phyloP scores from a whole-genome alignment of 2,797 vertebrate genomes.

The Malurus leucopterus region DNA sequence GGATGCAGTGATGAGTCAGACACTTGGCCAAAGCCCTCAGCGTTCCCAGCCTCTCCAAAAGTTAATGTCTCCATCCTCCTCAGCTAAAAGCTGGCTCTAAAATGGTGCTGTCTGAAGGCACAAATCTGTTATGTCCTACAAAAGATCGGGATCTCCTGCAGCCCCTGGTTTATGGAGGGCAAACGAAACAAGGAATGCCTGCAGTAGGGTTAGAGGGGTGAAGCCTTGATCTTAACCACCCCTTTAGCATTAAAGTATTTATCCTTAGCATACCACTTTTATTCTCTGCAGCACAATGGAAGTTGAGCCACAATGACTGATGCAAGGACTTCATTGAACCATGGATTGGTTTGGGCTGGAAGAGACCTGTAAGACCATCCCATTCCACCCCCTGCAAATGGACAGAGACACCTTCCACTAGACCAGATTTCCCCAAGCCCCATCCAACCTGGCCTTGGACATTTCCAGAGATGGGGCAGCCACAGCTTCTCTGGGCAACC shows the following conservation, averaged over 20 bases:
- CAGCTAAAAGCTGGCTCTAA: neutral
- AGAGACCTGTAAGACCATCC: neutral
- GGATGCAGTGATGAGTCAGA: neutral
- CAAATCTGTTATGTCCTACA: neutral
- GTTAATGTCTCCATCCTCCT: neutral
- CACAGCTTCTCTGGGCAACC: neutral
- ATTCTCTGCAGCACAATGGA: neutral
- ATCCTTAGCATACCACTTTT: neutral
- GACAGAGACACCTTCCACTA: neutral
- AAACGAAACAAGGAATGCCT: neutral
- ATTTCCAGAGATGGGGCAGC: neutral
- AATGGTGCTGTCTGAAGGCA: slow-evolving; percentile 5
- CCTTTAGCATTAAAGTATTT: neutral
- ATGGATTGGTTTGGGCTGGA: neutral
- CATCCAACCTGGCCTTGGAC: rapidly evolving
- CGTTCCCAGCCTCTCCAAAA: neutral
- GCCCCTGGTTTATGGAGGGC: neutral
- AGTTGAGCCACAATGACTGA: neutral
- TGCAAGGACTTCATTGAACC: neutral
- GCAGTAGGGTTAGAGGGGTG: neutral
- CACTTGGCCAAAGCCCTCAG: slow-evolving; percentile 10
- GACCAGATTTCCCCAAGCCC: neutral
- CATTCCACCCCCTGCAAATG: neutral
- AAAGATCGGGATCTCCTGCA: neutral
- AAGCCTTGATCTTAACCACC: neutral